Evolutionary conservation across 2,113 vertebrate genomes (phyloP).

Genomic region (Patagioenas fasciata): DNA sequence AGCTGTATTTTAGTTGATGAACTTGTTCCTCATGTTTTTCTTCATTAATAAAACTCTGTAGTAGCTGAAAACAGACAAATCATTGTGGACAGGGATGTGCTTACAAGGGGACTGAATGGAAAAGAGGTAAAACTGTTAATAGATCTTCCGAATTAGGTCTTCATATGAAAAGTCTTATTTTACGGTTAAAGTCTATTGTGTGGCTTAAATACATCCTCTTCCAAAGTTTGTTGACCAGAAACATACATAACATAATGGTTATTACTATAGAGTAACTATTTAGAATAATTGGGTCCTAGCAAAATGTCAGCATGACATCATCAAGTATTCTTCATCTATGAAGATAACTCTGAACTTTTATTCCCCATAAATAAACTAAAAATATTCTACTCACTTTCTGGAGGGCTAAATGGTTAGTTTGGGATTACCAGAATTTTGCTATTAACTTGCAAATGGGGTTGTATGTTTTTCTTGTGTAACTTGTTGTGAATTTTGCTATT

Average conservation of each 20-base stretch:
- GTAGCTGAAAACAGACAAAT: background rate
- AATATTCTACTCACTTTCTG: background rate
- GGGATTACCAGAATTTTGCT: background rate
- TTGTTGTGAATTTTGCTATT: background rate
- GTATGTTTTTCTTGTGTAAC: background rate
- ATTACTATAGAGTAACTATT: background rate
- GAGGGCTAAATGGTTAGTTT: background rate
- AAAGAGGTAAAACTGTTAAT: background rate
- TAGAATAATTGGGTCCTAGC: background rate
- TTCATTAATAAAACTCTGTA: background rate
- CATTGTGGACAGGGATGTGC: background rate
- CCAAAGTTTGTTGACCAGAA: background rate
- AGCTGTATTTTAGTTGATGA: background rate
- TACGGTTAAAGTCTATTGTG: background rate
- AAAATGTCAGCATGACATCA: background rate
- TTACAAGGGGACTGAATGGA: background rate
- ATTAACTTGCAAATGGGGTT: background rate
- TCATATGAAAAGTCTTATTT: background rate
- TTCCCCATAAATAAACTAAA: background rate
- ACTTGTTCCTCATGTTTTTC: background rate
- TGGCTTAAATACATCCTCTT: background rate
- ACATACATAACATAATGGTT: background rate
- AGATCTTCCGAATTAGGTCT: background rate
- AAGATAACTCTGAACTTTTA: background rate
- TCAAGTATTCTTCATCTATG: background rate